Conservation (phyloP, 2,113 vertebrate species). For the Grammomys surdaster region DNA sequence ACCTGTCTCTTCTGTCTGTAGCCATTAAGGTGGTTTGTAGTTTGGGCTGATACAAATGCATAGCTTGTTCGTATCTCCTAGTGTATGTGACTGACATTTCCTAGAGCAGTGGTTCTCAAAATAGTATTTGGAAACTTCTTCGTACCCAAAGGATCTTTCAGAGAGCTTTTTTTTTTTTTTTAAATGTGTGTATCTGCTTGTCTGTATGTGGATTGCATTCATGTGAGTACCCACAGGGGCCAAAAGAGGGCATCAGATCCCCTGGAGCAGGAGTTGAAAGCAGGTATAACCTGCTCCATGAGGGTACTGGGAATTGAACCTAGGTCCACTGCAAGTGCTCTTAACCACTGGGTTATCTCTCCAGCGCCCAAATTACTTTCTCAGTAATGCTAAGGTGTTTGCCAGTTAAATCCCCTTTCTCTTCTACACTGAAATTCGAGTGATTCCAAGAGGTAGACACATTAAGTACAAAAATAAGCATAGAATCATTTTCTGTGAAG, state of each 20-base stretch:
- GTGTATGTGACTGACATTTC: background rate
- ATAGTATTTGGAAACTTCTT: background rate
- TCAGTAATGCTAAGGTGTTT: background rate
- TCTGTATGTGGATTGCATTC: background rate
- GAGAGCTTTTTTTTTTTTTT: background rate
- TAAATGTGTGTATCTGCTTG: background rate
- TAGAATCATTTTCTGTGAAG: too few relatives aligned
- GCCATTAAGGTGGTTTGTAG: background rate
- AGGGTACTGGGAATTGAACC: background rate
- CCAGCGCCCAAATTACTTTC: background rate
- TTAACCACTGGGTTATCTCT: background rate
- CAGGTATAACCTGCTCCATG: background rate
- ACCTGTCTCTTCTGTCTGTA: too few relatives aligned
- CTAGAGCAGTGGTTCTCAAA: background rate
- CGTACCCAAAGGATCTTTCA: background rate
- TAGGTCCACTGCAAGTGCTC: background rate
- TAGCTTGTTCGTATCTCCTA: background rate
- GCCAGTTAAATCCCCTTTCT: background rate
- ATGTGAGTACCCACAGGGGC: background rate
- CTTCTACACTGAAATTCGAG: background rate
- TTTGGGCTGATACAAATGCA: too few relatives aligned
- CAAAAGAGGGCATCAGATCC: background rate
- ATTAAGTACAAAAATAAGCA: background rate
- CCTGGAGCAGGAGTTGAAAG: background rate
- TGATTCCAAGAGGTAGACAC: background rate